Base-by-base conservation (phyloP, 1,140 invertebrate species). In the Bradysia coprophila region DNA sequence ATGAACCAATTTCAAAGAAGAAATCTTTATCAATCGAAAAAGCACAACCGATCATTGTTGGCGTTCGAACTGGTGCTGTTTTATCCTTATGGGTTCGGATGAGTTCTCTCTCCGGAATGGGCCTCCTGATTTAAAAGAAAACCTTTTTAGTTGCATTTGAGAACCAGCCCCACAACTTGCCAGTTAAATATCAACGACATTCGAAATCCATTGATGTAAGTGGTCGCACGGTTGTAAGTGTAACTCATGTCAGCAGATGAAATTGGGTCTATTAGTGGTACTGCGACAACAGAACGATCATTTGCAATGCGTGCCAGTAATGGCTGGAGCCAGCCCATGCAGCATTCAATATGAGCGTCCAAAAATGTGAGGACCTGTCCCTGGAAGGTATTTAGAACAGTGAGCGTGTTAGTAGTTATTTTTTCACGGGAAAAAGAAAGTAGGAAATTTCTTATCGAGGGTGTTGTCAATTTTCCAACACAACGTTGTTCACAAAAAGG, bases 151-250 rank as follows among this genome's bases (percentile, higher is more conserved):
- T 16, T 34, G 4, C 18, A 15, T 16, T 15, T 3, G 18, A 15
- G 18, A 34, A 34, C 3, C 3, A 15, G 5, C 32, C n/a, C 32
- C 11, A 11, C 5, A 34, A 34, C 32, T 67, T 63, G 89, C 89
- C 88, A 93, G 73, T 88, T 76, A 60, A 95, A 93, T 64, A 95
- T 93, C n/a, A 95, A 64, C 65, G 93, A 91, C 91, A 91, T 95
- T 67, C 94, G 95, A 63, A 96, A 95, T 16, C 91, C 92, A 48
- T 91, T 91, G 86, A 91, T 93, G 3, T 91, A 93, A 72, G 89
- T 90, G 54, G 90, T 88, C 3, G 85, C 90, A 34, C 81, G 81
- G 34, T 86, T 81, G 57, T 96, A 97, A 62, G 94, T n/a, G n/a
- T n/a, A n/a, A n/a, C n/a, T 89, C 64, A 98, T 97, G 11, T 86